Percentiles rank a stretch among this genome's conserved stretches.
These are phyloP conservation scores for Ditylenchus dipsaci DNA, from an alignment of 1,140 invertebrate genomes.

Conservation along the genomic window DNA sequence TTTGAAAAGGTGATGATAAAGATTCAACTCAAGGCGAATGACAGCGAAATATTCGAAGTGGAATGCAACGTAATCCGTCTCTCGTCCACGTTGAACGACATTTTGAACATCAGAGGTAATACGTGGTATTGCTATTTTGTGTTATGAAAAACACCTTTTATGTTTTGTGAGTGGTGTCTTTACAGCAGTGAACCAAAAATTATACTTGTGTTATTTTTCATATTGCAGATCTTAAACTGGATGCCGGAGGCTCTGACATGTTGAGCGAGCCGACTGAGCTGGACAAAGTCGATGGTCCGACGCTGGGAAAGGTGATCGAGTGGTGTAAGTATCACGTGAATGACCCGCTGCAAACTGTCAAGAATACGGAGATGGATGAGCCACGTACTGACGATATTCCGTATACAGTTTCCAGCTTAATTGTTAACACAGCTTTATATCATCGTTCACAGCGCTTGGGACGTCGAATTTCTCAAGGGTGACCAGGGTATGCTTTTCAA, in stretches of 20 bases:
- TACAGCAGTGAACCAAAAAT: too few relatives aligned
- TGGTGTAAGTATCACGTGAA: constrained; percentile 64
- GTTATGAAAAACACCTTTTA: background rate
- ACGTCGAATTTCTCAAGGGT: constrained; percentile 88
- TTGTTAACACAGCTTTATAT: too few relatives aligned
- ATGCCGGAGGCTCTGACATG: constrained; percentile 66
- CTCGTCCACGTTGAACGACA: constrained; percentile 94
- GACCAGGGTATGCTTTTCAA: constrained; percentile 95
- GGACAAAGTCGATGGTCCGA: constrained; percentile 94
- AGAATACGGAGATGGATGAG: constrained; percentile 96
- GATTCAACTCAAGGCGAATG: constrained; percentile 55
- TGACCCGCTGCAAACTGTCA: constrained; percentile 83
- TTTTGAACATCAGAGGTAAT: constrained; percentile 75
- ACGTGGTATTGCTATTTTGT: background rate
- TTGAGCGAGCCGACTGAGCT: constrained; percentile 79
- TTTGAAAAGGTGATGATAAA: too few relatives aligned
- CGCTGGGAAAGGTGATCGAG: constrained; percentile 74
- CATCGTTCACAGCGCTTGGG: constrained; percentile 73
- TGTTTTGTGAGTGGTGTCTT: too few relatives aligned
- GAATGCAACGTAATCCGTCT: constrained; percentile 89
- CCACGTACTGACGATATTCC: constrained; percentile 78
- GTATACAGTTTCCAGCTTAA: too few relatives aligned
- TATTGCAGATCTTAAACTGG: constrained; percentile 55
- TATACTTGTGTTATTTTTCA: background rate
- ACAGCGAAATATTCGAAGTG: constrained; percentile 90